A percentile compares a stretch with the other conserved stretches of the same genome.
Conservation (phyloP, 2,113 vertebrate genomes). For the Oostethus manadensis region DNA sequence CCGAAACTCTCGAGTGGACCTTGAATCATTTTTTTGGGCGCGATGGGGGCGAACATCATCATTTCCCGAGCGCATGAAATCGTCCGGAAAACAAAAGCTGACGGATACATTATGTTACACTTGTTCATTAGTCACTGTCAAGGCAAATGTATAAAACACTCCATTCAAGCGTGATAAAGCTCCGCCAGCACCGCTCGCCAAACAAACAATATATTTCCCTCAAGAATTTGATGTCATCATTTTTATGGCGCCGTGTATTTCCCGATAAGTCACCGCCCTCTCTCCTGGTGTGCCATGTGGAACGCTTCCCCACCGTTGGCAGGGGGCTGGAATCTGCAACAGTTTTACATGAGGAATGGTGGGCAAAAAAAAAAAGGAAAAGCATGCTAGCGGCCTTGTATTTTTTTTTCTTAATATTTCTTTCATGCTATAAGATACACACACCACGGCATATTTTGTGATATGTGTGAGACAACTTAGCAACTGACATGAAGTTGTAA, state of each 20-base stretch:
- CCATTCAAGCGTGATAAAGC: constrained; percentile 11
- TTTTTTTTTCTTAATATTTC: neutral
- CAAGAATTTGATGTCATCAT: constrained; percentile 20
- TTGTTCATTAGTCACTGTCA: constrained; percentile 35
- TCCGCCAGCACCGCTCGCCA: neutral
- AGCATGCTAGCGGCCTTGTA: neutral
- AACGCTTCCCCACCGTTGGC: constrained; percentile 28
- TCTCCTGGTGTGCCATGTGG: constrained; percentile 17
- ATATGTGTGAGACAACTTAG: too few relatives aligned
- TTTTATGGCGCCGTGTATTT: constrained; percentile 27
- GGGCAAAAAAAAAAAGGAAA: neutral
- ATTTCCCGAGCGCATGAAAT: constrained; percentile 37
- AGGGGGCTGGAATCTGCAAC: constrained; percentile 28
- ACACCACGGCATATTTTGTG: too few relatives aligned
- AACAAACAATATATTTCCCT: constrained; percentile 12
- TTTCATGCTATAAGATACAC: too few relatives aligned
- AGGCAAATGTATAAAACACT: constrained; percentile 26
- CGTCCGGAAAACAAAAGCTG: constrained; percentile 35
- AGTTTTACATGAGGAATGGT: constrained; percentile 32
- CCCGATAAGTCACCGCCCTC: constrained; percentile 20
- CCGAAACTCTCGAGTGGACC: constrained; percentile 4
- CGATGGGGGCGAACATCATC: constrained; percentile 6
- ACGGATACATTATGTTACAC: constrained; percentile 22
- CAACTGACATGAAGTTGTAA: constrained; percentile 2
- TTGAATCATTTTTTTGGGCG: constrained; percentile 23